Percentiles rank a stretch among this genome's conserved stretches.
phyloP scores from a whole-genome alignment of 2,888 invertebrate species.

The Idaea biselata region DNA sequence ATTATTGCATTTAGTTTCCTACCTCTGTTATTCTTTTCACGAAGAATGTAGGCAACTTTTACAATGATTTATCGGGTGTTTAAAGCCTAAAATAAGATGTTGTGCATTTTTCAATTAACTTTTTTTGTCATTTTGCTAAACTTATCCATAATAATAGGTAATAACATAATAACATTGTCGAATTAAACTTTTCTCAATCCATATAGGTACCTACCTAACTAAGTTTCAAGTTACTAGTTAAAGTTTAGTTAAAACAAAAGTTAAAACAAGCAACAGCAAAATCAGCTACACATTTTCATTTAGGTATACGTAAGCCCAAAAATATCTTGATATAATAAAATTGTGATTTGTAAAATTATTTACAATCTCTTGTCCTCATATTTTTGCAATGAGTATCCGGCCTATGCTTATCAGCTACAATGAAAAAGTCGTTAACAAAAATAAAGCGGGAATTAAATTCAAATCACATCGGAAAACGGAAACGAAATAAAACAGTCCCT shows the following conservation, averaged over 20 bases:
- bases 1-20: too few relatives aligned
- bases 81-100: too few relatives aligned
- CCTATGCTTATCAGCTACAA: conserved; percentile 20
- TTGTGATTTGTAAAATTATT: conserved; percentile 8
- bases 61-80: too few relatives aligned
- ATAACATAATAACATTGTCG: background rate
- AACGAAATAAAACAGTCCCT: conserved; percentile 49
- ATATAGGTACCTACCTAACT: too few relatives aligned
- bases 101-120: too few relatives aligned
- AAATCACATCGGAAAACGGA: conserved; percentile 54
- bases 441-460: conserved; percentile 47
- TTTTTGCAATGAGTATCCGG: conserved; percentile 11
- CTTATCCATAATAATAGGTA: too few relatives aligned
- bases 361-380: conserved; percentile 14
- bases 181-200: background rate
- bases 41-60: too few relatives aligned
- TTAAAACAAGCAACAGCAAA: background rate
- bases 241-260: background rate
- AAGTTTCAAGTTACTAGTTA: background rate
- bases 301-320: background rate
- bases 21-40: too few relatives aligned
- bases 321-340: conserved; percentile 3
- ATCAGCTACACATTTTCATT: background rate
- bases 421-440: conserved; percentile 29
- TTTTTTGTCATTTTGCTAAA: too few relatives aligned